Percentiles rank a stretch among this genome's conserved stretches.
phyloP scores from a whole-genome alignment of 1,140 invertebrate genomes.

The Papilio polyxenes region DNA sequence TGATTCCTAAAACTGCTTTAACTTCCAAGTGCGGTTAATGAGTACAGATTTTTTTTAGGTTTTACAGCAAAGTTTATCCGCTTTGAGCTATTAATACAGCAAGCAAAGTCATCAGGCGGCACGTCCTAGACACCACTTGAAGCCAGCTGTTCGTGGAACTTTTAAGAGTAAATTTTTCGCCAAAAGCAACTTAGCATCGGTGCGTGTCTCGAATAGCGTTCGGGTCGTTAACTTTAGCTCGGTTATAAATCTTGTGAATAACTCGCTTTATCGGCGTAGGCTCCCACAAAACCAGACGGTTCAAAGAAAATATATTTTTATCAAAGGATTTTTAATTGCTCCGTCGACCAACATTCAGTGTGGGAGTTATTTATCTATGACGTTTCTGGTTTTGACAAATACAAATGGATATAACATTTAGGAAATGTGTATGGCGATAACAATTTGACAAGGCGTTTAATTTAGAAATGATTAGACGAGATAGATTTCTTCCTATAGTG shows the following conservation, averaged over 20 bases:
- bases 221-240: slow-evolving; percentile 67
- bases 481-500: not conserved
- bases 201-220: slow-evolving; percentile 67
- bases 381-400: slow-evolving; percentile 36
- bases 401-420: slow-evolving; percentile 6
- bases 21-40: not conserved
- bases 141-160: slow-evolving; percentile 61
- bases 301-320: slow-evolving; percentile 51
- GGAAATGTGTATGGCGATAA: slow-evolving; percentile 8
- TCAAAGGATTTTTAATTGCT: slow-evolving; percentile 66
- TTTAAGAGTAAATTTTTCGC: slow-evolving; percentile 67
- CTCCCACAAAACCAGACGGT: slow-evolving; percentile 55
- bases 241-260: slow-evolving; percentile 71
- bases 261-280: slow-evolving; percentile 62
- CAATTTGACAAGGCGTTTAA: slow-evolving; percentile 3
- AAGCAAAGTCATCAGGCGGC: slow-evolving; percentile 40
- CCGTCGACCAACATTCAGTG: slow-evolving; percentile 50
- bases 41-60: not conserved
- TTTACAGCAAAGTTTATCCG: slow-evolving; percentile 12
- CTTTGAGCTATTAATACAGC: slow-evolving; percentile 16
- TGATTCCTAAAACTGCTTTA: too few relatives aligned
- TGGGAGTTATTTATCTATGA: slow-evolving; percentile 35
- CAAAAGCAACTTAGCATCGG: slow-evolving; percentile 63
- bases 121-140: slow-evolving; percentile 53
- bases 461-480: not conserved